Evolutionary conservation across 2,888 invertebrate species (phyloP).

Genomic region (Chrysomela aeneicollis): DNA sequence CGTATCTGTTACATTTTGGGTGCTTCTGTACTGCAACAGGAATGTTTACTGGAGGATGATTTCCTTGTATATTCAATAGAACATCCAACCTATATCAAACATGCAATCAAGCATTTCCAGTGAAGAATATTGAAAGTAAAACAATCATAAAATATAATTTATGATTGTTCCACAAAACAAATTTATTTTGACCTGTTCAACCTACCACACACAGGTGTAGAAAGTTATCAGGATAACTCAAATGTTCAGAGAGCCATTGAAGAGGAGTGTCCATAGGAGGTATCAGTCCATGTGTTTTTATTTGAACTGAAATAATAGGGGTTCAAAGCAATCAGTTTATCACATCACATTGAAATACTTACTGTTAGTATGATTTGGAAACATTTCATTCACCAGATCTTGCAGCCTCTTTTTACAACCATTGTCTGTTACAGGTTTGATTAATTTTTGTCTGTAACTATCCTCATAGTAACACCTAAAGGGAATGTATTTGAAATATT

Average conservation of each 20-base stretch:
- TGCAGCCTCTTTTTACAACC: slow-evolving; percentile 76
- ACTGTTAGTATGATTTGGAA: slow-evolving; percentile 67
- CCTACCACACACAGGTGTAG: slow-evolving; percentile 78
- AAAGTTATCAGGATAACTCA: slow-evolving; percentile 99
- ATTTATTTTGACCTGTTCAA: neutral
- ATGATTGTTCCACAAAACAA: too few relatives aligned
- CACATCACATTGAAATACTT: slow-evolving; percentile 35
- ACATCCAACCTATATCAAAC: too few relatives aligned
- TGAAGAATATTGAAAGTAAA: too few relatives aligned
- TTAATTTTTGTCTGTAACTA: slow-evolving; percentile 76
- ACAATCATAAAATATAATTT: too few relatives aligned
- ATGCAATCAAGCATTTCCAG: too few relatives aligned
- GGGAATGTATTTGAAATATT: slow-evolving; percentile 89
- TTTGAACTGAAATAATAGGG: slow-evolving; percentile 68
- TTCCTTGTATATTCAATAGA: too few relatives aligned
- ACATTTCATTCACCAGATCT: slow-evolving; percentile 75
- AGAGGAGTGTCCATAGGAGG: slow-evolving; percentile 89
- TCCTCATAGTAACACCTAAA: slow-evolving; percentile 81
- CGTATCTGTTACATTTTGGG: too few relatives aligned
- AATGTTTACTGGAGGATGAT: too few relatives aligned
- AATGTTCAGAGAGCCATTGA: slow-evolving; percentile 97
- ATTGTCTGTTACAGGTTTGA: slow-evolving; percentile 78
- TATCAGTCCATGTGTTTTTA: slow-evolving; percentile 89
- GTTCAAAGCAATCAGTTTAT: too few relatives aligned
- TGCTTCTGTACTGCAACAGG: too few relatives aligned